These are phyloP conservation scores for Magallana nippona DNA, from an alignment of 2,888 invertebrate species.

Conservation along the genomic window DNA sequence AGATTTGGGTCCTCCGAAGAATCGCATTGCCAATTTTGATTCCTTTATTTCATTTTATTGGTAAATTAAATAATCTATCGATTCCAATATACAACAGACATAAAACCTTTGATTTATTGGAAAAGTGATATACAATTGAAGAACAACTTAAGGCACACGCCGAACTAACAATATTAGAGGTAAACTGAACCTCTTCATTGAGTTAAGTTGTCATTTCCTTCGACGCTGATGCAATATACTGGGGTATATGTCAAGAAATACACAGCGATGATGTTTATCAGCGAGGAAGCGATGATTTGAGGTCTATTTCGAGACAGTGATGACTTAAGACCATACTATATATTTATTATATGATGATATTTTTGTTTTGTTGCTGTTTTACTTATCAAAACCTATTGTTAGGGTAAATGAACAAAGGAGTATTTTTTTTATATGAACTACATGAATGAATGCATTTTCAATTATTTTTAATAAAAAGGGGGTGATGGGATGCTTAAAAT, in stretches of 20 bases:
- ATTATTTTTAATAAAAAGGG: too few species aligned
- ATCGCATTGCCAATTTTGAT: slow-evolving; percentile 51
- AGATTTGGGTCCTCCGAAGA: slow-evolving; percentile 46
- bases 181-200: slow-evolving; percentile 32
- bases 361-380: too few species aligned
- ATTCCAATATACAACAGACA: slow-evolving; percentile 43
- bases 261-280: background rate
- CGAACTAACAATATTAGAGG: slow-evolving; percentile 23
- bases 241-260: background rate
- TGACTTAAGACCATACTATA: too few species aligned
- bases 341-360: too few species aligned
- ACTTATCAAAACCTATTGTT: background rate
- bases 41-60: slow-evolving; percentile 67
- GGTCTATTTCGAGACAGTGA: too few species aligned
- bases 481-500: too few species aligned
- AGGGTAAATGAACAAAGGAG: too few species aligned
- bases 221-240: slow-evolving; percentile 7
- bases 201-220: slow-evolving; percentile 24
- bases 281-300: slow-evolving; percentile 2
- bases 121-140: slow-evolving; percentile 34
- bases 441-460: too few species aligned
- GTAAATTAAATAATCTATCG: slow-evolving; percentile 67
- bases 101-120: slow-evolving; percentile 30
- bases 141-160: slow-evolving; percentile 27
- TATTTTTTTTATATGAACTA: too few species aligned